phyloP scores from a whole-genome alignment of 1,140 invertebrate species.

The Sesamia nonagrioides region DNA sequence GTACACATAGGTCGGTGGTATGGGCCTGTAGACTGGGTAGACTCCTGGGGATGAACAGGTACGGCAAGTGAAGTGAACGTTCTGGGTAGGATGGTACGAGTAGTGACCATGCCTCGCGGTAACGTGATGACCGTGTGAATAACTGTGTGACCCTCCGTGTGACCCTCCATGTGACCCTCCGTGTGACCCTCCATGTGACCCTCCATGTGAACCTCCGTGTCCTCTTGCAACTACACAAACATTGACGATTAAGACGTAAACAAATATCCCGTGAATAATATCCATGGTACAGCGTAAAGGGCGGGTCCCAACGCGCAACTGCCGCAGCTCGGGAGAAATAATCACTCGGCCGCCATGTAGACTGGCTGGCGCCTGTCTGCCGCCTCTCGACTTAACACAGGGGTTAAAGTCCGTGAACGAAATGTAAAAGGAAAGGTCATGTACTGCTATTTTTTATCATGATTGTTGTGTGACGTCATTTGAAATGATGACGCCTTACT shows the following conservation, averaged over 20 bases:
- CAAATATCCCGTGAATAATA: conserved; percentile 53
- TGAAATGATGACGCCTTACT: neutral
- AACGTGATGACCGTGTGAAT: conserved; percentile 56
- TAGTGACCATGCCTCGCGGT: conserved; percentile 74
- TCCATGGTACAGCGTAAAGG: conserved; percentile 73
- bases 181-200: conserved; percentile 56
- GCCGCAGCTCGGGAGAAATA: conserved; percentile 65
- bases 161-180: conserved; percentile 11
- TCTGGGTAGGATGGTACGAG: conserved; percentile 76
- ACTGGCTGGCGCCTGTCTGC: conserved; percentile 70
- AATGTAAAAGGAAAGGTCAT: conserved; percentile 10
- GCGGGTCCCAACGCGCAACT: conserved; percentile 76
- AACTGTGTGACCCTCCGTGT: neutral
- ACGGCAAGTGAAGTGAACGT: conserved; percentile 73
- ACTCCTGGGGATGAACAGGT: conserved; percentile 66
- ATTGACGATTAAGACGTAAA: conserved; percentile 55
- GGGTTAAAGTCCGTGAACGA: conserved; percentile 28
- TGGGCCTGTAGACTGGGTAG: conserved; percentile 77
- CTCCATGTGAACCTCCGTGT: conserved; percentile 69
- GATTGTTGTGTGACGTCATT: no score
- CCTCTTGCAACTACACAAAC: conserved; percentile 70
- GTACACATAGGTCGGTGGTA: conserved; percentile 77
- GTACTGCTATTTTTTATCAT: neutral
- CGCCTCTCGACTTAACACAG: conserved; percentile 61
- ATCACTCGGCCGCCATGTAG: conserved; percentile 70